Base-by-base conservation (phyloP, 2,888 invertebrate species). In the Dryomyza anilis region DNA sequence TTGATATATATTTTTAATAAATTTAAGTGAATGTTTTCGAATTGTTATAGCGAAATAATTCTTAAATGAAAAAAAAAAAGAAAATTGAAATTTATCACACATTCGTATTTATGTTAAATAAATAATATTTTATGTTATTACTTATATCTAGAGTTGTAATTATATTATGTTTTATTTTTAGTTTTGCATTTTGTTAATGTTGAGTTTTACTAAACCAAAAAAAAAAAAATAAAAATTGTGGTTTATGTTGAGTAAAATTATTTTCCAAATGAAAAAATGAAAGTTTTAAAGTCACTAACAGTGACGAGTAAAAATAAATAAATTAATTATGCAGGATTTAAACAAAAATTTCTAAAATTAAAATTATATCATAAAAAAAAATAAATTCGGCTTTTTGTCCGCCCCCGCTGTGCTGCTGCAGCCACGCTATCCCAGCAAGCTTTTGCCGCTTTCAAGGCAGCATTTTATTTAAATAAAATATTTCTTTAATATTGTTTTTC, bases 21-120 rank as follows among this genome's bases (percentile, higher is more conserved):
- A 45, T 23, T 57, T 36, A 43, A 10, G 6, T 58, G 43, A 57
- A 63, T 58, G 64, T 64, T 64, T 58, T 27, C 60, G 50, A 65
- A 61, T 52, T 30, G 16, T 33, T 59, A 58, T n/a, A 21, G 60
- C 7, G n/a, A 46, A 52, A 68, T 39, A 43, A 56, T 60, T 43
- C 36, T 45, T 63, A 62, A 61, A 50, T 43, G 55, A 61, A 58
- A 57, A 56, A 36, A 39, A 58, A 33, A 23, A 23, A 61, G 21
- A 66, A 56, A 59, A 53, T 29, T 63, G 19, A 50, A 64, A 55
- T 19, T 64, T 67, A 62, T 69, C 71, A 72, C 72, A 72, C 72
- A 73, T 72, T 71, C 72, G 70, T 72, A 70, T 67, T 65, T 50
- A 33, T 65, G 60, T 63, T 27, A 60, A 65, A 56, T 55, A 25